Percentiles rank a stretch among this genome's conserved stretches.
These are phyloP conservation scores for Scyliorhinus canicula DNA, from an alignment of 2,797 vertebrate species.

Conservation along the genomic window DNA sequence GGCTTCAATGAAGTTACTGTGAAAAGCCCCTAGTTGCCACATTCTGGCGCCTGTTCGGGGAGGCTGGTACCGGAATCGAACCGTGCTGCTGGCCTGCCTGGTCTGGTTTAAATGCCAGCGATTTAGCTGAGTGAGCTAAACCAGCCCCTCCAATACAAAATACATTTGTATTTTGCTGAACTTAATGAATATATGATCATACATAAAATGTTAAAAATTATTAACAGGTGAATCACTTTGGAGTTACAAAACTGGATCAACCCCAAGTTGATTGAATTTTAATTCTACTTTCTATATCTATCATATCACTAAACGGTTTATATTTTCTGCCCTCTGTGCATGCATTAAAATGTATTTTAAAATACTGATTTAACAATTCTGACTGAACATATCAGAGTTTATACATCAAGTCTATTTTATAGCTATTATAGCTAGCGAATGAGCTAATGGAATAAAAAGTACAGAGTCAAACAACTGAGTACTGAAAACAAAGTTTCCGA, in stretches of 20 bases:
- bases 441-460: neutral
- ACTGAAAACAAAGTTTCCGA: neutral
- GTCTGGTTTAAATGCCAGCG: too few relatives aligned
- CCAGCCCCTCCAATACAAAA: too few relatives aligned
- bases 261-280: neutral
- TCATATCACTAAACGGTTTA: neutral
- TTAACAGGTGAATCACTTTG: neutral
- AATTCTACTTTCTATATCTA: neutral
- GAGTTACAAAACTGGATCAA: neutral
- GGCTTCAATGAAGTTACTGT: too few relatives aligned
- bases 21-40: too few relatives aligned
- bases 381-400: neutral
- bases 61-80: too few relatives aligned
- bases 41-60: too few relatives aligned
- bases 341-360: neutral
- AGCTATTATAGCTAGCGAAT: neutral
- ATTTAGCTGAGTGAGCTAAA: too few relatives aligned
- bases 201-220: neutral
- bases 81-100: too few relatives aligned
- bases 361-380: neutral
- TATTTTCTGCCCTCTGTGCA: neutral
- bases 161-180: neutral
- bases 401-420: too few relatives aligned
- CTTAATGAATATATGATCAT: neutral
- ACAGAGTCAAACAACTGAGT: neutral